These are phyloP conservation scores for Acridotheres tristis DNA, from an alignment of 2,797 vertebrate genomes.

Conservation along the genomic window DNA sequence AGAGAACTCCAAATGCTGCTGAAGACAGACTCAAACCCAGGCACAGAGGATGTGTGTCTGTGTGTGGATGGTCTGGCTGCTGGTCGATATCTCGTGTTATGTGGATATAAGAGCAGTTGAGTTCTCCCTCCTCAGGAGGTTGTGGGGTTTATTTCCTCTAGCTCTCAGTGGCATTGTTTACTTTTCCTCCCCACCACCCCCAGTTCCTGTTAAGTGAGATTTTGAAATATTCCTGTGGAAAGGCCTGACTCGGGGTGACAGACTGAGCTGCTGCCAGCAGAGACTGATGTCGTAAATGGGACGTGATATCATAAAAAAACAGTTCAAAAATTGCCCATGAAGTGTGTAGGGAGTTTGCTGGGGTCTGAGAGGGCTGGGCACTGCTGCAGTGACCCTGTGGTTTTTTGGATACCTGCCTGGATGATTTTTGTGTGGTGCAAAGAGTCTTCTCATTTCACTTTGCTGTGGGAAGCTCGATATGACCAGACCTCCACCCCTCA, in stretches of 20 bases:
- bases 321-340: neutral
- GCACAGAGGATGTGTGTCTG: neutral
- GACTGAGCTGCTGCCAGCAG: neutral
- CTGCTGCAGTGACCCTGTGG: neutral
- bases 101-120: neutral
- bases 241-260: neutral
- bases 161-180: neutral
- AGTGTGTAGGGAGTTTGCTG: neutral
- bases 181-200: neutral
- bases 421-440: neutral
- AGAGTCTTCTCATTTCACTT: neutral
- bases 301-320: neutral
- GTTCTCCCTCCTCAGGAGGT: neutral
- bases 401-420: neutral
- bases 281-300: neutral
- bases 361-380: neutral
- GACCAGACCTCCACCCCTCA: neutral
- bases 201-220: neutral
- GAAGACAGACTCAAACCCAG: neutral
- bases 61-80: neutral
- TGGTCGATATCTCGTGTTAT: rapidly evolving
- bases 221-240: conserved; percentile 4
- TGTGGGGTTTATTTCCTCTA: neutral
- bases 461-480: rapidly evolving
- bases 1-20: neutral